Evolutionary conservation across 1,140 invertebrate species (phyloP).

Genomic region (Orchesella cincta): DNA sequence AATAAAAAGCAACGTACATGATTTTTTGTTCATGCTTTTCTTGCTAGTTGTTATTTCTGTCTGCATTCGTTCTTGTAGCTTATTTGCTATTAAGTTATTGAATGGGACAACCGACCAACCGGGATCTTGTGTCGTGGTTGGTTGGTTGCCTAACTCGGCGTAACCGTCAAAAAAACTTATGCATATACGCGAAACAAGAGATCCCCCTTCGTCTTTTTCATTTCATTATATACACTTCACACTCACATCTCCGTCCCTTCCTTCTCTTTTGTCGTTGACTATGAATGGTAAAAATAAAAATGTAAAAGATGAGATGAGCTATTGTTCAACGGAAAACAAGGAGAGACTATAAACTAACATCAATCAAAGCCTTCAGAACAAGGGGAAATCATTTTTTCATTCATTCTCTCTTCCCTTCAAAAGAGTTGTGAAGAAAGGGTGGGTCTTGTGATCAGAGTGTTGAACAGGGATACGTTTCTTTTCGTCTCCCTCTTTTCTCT

Average conservation of each 20-base stretch:
- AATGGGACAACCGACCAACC: conserved; percentile 10
- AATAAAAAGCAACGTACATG: background rate
- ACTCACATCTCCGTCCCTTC: too few species aligned
- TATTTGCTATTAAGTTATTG: conserved; percentile 18
- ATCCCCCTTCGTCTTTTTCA: background rate
- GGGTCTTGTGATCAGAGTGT: background rate
- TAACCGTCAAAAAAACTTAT: conserved; percentile 26
- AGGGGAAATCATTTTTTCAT: background rate
- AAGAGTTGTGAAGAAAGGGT: conserved; percentile 18
- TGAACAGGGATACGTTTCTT: too few species aligned
- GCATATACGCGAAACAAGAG: too few species aligned
- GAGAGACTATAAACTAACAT: conserved; percentile 5
- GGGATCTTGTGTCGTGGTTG: conserved; percentile 26
- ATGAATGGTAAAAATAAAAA: conserved; percentile 21
- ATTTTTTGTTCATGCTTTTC: conserved; percentile 2
- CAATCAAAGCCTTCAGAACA: conserved; percentile 13
- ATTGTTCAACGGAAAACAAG: conserved; percentile 1
- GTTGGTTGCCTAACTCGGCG: conserved; percentile 10
- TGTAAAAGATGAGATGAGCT: background rate
- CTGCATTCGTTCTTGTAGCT: background rate
- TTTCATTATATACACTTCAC: too few species aligned
- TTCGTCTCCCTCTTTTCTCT: conserved; percentile 1
- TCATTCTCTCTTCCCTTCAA: background rate
- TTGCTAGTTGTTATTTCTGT: background rate
- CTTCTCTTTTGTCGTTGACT: background rate